Conservation (phyloP, 2,113 vertebrate genomes). For the Antigone vipio region DNA sequence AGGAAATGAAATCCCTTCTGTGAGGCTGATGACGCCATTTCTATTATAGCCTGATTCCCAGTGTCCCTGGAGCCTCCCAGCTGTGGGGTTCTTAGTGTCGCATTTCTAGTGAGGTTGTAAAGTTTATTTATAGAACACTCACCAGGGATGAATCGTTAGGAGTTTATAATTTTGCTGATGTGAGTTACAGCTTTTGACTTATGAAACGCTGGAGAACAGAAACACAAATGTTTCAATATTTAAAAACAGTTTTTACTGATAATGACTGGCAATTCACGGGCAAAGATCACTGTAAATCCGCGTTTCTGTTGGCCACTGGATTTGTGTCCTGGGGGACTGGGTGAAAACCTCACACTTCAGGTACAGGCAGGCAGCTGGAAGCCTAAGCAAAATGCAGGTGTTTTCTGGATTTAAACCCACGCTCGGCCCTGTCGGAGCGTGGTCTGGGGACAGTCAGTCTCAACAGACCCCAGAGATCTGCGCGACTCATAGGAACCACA, state of each 20-base stretch:
- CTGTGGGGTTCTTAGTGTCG: neutral
- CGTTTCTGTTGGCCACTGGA: neutral
- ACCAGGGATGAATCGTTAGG: neutral
- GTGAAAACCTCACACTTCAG: neutral
- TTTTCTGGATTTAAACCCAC: neutral
- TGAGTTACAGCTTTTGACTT: neutral
- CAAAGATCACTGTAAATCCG: neutral
- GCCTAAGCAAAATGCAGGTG: neutral
- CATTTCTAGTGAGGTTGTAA: neutral
- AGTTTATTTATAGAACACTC: neutral
- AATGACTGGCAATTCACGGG: neutral
- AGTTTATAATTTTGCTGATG: neutral
- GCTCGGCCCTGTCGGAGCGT: neutral
- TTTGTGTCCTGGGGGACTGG: neutral
- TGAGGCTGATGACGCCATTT: neutral
- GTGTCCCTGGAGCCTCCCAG: neutral
- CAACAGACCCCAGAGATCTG: neutral
- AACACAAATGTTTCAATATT: neutral
- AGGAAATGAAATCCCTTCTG: neutral
- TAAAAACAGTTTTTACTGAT: neutral
- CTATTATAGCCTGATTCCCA: neutral
- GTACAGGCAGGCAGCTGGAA: neutral
- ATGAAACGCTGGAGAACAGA: neutral
- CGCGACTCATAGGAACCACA: too few species aligned
- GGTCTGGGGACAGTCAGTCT: neutral